Evolutionary conservation across 2,888 invertebrate genomes (phyloP), one percentile per base, ranked within the genome.

Genomic region (Choristoneura rosaceana): DNA sequence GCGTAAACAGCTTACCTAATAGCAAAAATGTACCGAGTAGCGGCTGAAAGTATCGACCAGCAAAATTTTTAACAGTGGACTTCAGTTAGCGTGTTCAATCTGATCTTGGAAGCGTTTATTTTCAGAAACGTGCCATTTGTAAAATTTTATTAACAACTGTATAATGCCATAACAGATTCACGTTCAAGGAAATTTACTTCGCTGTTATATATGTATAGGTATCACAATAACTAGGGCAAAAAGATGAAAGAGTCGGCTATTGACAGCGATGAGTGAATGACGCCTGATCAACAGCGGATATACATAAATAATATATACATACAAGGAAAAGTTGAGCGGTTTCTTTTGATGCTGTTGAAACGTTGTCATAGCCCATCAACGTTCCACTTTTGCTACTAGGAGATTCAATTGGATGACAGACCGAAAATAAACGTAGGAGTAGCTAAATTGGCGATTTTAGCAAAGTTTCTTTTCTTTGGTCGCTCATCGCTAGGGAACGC

Each of bases 211-310:
- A n/a, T n/a, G n/a, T n/a, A n/a, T 68, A 25, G 70, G 75, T 77
- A 79, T 78, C 65, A 77, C 33, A 65, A 74, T 76, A 81, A 79
- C 65, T 77, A 66, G 78, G 78, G 65, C 79, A 70, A 61, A 58
- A 71, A 79, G 79, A 81, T 81, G 73, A 81, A 80, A 80, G 77
- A 75, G 71, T 58, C 45, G 34, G 77, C 77, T 77, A 60, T 69
- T 75, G 71, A 58, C 50, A 2, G 25, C 25, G 25, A 2, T 25
- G 25, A 25, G 34, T 77, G 78, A 77, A 55, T 73, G 78, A 78
- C 70, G 68, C 50, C 59, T 71, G 52, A 70, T 52, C 67, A 71
- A 71, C 62, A 58, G 43, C 62, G 67, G 71, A 71, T 66, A 66
- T 55, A 67, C 38, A 52, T 41, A 68, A 71, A 68, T 47, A 25